Evolutionary conservation across 2,888 invertebrate genomes (phyloP), one percentile per base, ranked within the genome.

Genomic region (Labia minor): DNA sequence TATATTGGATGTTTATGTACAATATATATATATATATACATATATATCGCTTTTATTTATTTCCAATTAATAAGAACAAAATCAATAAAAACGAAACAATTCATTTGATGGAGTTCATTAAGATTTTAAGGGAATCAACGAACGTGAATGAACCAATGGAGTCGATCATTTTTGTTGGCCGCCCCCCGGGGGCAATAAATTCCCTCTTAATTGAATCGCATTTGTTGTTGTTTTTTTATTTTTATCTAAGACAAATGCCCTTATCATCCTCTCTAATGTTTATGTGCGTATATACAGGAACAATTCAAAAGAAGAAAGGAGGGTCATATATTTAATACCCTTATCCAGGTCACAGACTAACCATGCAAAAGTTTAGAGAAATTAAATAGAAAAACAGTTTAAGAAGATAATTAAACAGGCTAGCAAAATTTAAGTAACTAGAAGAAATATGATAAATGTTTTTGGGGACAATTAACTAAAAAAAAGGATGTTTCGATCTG

Each of bases 151-250:
- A 11, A 14, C n/a, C 49, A 49, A 49, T 16, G 49, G 49, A 49
- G 14, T 14, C 49, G n/a, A 49, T 49, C 16, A 11, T 4, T 49
- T 49, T 49, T 49, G 49, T 49, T 49, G 49, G 49, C 16, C 49
- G 49, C 16, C 49, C 49, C 49, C 16, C n/a, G 49, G 16, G 49
- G 16, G 49, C 49, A n/a, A 49, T 49, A 49, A 49, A 49, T 49
- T 49, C 49, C 49, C 49, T 49, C 49, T 49, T 49, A 49, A 49
- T 49, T 49, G 49, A 49, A 49, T 49, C 49, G 49, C 49, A n/a
- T 49, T 49, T 49, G 49, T 16, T 49, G 49, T 26, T 26, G n/a
- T n/a, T n/a, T 33, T 8, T 33, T 6, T 33, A 33, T 33, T 49
- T 49, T 49, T 49, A 49, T 49, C 49, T 14, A 49, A 49, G 49